These are phyloP conservation scores for Microtus pennsylvanicus DNA, from an alignment of 2,113 vertebrate genomes.

Conservation along the genomic window DNA sequence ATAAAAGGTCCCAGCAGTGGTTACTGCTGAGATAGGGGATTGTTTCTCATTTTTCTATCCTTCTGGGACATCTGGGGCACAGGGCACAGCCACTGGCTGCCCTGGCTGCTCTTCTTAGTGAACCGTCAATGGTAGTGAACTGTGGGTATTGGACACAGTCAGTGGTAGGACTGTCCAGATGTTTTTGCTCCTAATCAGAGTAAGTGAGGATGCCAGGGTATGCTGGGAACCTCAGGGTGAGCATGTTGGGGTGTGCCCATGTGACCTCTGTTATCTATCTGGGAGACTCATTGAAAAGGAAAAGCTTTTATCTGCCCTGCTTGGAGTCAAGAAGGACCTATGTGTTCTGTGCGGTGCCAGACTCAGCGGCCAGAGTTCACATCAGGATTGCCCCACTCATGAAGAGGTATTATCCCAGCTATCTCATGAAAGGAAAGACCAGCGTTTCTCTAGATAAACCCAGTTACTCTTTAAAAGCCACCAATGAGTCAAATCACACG, in stretches of 20 bases:
- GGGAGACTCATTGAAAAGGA: background rate
- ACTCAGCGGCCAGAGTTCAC: background rate
- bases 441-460: background rate
- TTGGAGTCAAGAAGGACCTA: background rate
- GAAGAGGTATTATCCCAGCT: fast-evolving
- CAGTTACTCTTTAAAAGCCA: background rate
- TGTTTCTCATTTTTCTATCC: fast-evolving
- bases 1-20: background rate
- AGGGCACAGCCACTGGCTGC: background rate
- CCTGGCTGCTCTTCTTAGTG: background rate
- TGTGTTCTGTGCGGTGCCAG: background rate
- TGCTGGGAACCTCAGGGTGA: fast-evolving
- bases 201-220: fast-evolving
- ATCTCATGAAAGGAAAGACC: background rate
- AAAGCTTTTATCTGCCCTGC: background rate
- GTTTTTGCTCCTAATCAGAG: background rate
- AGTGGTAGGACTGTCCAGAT: background rate
- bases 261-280: background rate
- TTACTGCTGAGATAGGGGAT: background rate
- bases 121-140: fast-evolving
- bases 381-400: fast-evolving
- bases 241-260: fast-evolving
- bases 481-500: background rate
- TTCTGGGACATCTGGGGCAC: background rate
- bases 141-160: too few relatives aligned